phyloP scores from a whole-genome alignment of 2,113 vertebrate species.

The Cervus canadensis region DNA sequence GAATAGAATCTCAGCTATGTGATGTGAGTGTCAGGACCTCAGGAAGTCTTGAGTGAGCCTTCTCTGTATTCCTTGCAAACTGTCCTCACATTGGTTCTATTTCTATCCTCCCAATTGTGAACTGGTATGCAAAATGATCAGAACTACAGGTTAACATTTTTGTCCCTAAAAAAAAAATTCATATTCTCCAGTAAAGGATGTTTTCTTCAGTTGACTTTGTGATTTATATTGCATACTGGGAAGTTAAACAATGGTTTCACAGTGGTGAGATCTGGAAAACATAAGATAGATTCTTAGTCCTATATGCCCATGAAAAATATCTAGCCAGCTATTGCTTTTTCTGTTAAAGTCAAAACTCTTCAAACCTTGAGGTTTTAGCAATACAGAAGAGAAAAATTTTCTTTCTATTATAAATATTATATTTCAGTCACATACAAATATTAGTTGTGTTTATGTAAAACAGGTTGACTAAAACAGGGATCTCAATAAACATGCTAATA shows the following conservation, averaged over 20 bases:
- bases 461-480: constrained; percentile 22
- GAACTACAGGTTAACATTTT: not conserved
- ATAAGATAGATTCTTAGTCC: not conserved
- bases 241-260: not conserved
- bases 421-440: constrained; percentile 38
- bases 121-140: not conserved
- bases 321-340: not conserved
- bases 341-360: not conserved
- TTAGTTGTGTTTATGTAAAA: constrained; percentile 52
- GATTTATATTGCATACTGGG: not conserved
- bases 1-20: not conserved
- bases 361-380: not conserved
- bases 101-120: not conserved
- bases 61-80: not conserved
- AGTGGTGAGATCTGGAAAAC: not conserved
- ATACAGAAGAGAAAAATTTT: not conserved
- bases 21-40: not conserved
- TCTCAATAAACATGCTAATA: constrained; percentile 49
- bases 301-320: not conserved
- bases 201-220: not conserved
- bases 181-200: not conserved
- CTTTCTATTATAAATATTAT: not conserved
- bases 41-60: not conserved
- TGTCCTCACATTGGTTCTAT: not conserved
- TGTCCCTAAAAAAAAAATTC: not conserved